Conservation (phyloP, 2,888 invertebrate species). For the Mimas tiliae region DNA sequence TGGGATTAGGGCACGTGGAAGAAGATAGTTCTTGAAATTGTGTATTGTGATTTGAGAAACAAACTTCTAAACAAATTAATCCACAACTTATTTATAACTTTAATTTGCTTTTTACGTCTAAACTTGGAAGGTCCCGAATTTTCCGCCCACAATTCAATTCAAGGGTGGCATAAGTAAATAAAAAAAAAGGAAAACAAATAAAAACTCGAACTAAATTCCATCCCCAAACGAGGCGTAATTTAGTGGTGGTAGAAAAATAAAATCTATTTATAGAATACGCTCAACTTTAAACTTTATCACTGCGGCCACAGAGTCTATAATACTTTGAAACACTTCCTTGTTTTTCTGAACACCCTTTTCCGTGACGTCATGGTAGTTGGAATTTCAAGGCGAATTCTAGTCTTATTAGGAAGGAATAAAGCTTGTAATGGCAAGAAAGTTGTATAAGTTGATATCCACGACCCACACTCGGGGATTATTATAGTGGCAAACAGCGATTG, state of each 20-base stretch:
- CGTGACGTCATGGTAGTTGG: constrained; percentile 27
- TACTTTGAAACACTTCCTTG: constrained; percentile 4
- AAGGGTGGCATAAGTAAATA: constrained; percentile 13
- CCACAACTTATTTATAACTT: neutral
- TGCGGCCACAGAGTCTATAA: constrained; percentile 10
- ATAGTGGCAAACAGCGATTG: constrained; percentile 22
- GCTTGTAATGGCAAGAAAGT: constrained; percentile 1
- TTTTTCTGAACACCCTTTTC: constrained; percentile 28
- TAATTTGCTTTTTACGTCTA: neutral
- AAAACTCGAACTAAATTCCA: constrained; percentile 5
- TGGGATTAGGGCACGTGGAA: too few relatives aligned
- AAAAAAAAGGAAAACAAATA: constrained; percentile 26
- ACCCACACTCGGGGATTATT: constrained; percentile 15
- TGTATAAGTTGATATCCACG: constrained; percentile 18
- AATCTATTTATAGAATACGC: constrained; percentile 27
- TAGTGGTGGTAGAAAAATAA: constrained; percentile 26
- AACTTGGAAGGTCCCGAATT: neutral
- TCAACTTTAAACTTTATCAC: constrained; percentile 24
- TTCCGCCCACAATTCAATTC: constrained; percentile 3
- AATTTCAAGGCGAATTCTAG: neutral
- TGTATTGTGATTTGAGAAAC: too few relatives aligned
- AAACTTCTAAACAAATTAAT: neutral
- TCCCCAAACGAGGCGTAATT: constrained; percentile 20
- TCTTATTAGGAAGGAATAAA: neutral
- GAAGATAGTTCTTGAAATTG: too few relatives aligned